Conservation (phyloP, 92 coral and sea anemone species). For the Phymanthus crucifer region DNA sequence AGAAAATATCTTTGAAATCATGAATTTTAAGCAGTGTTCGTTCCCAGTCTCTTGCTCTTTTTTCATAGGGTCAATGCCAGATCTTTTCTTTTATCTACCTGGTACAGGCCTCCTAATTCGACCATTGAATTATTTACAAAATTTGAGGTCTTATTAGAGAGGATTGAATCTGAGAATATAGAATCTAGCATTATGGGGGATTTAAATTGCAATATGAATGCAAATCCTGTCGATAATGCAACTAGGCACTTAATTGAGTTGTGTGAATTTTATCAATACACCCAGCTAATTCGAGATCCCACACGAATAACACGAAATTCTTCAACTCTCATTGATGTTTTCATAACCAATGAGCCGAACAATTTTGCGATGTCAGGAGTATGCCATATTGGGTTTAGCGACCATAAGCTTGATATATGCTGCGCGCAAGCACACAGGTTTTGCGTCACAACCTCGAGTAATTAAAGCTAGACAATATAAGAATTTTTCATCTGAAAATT, state of each 20-base stretch:
- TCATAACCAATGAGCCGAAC: slow-evolving; percentile 26
- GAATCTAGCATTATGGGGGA: neutral
- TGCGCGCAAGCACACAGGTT: neutral
- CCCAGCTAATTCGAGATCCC: slow-evolving; percentile 14
- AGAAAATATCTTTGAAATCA: too few species aligned
- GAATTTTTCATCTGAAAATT: neutral
- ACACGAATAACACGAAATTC: slow-evolving; percentile 10
- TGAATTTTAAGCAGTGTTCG: too few species aligned
- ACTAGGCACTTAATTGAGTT: neutral
- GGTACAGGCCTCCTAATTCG: slow-evolving; percentile 29
- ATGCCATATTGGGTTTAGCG: slow-evolving; percentile 39
- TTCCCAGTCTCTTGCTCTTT: too few species aligned
- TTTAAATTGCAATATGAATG: neutral
- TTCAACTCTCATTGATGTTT: slow-evolving; percentile 18
- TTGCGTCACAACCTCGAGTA: neutral
- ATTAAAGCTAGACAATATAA: slow-evolving; percentile 25
- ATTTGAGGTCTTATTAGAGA: neutral
- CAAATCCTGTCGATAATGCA: neutral
- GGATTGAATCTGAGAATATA: neutral
- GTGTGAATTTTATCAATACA: slow-evolving; percentile 16
- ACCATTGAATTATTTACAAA: slow-evolving; percentile 4
- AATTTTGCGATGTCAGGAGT: slow-evolving; percentile 8
- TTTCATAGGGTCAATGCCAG: too few species aligned
- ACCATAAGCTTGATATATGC: slow-evolving; percentile 27
- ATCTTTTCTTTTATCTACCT: slow-evolving; percentile 16